Evolutionary conservation across 2,888 invertebrate species (phyloP).

Genomic region (Sminthurinus aureus): DNA sequence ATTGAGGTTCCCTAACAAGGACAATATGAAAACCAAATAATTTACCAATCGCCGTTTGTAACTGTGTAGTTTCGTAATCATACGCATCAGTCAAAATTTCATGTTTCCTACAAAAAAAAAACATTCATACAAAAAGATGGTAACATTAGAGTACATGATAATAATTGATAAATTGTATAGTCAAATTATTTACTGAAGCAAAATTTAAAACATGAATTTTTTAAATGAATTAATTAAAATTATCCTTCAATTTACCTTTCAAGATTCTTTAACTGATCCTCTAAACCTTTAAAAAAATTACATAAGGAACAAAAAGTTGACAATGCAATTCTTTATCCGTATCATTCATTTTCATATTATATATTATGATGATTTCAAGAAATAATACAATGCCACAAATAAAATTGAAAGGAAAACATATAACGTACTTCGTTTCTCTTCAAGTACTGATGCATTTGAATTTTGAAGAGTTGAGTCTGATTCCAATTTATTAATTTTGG

Average conservation of each 20-base stretch:
- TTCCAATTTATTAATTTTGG: conserved; percentile 46
- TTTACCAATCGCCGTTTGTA: conserved; percentile 50
- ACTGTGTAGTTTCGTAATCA: conserved; percentile 56
- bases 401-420: not conserved
- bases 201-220: not conserved
- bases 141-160: too few species aligned
- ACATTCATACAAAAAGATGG: not conserved
- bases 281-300: conserved; percentile 41
- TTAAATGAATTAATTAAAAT: not conserved
- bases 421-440: conserved; percentile 37
- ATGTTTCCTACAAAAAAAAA: conserved; percentile 30
- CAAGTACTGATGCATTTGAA: not conserved
- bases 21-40: conserved; percentile 56
- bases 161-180: too few species aligned
- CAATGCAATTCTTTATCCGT: too few species aligned
- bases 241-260: conserved; percentile 38
- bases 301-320: too few species aligned
- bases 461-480: conserved; percentile 36
- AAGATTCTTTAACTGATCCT: conserved; percentile 48
- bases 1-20: conserved; percentile 51
- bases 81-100: conserved; percentile 54
- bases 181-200: not conserved
- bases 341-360: too few species aligned
- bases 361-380: too few species aligned
- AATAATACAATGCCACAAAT: too few species aligned